Evolutionary conservation across 2,797 vertebrate species (phyloP).

Genomic region (Brotula barbata): DNA sequence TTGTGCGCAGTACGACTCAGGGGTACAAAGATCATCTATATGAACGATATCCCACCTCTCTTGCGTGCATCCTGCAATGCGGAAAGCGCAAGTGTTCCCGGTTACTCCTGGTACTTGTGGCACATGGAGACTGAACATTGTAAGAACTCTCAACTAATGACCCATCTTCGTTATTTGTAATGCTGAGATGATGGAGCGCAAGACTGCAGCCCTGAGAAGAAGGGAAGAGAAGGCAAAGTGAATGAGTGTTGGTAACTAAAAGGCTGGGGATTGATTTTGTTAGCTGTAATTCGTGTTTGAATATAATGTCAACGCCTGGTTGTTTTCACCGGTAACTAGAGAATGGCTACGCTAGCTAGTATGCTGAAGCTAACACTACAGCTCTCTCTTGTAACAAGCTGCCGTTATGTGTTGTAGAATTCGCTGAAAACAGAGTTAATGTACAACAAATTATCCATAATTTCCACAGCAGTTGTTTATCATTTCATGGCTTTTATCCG

Average conservation of each 20-base stretch:
- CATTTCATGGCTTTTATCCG: neutral
- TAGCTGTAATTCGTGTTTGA: neutral
- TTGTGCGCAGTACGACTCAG: neutral
- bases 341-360: conserved; percentile 28
- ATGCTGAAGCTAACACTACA: conserved; percentile 27
- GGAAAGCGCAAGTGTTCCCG: too few species aligned
- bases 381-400: conserved; percentile 13
- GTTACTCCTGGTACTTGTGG: too few species aligned
- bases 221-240: conserved; percentile 23
- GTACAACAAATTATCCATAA: neutral
- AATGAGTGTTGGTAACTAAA: conserved; percentile 41
- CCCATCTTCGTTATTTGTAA: neutral
- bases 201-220: conserved; percentile 20
- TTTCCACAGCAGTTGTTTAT: neutral
- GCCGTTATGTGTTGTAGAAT: conserved; percentile 7
- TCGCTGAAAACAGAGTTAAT: neutral
- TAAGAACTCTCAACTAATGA: conserved; percentile 20
- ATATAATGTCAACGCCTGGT: neutral
- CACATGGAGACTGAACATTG: conserved; percentile 4
- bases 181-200: conserved; percentile 45
- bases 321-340: neutral
- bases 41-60: neutral
- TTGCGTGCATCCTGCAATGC: too few species aligned
- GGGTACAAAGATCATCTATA: conserved; percentile 51
- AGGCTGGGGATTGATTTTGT: fast-evolving